Evolutionary conservation across 2,797 vertebrate species (phyloP), one percentile per base, ranked within the genome.

Genomic region (Periparus ater): DNA sequence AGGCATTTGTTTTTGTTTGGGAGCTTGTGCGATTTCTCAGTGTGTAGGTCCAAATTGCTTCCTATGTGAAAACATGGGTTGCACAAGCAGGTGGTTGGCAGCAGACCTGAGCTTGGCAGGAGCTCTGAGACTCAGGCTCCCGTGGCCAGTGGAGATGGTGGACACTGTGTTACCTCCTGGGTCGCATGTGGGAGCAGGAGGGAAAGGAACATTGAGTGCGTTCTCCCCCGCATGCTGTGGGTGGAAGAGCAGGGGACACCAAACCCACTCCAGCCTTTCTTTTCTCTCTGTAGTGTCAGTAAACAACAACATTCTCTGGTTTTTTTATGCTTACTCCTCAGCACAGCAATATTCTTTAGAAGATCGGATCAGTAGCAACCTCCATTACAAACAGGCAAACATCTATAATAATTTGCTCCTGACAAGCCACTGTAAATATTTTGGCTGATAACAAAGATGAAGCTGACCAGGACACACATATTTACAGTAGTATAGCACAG

Each of bases 1-100:
- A 96, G 78, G 30, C 18, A 62, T 68, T 95, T 96, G 60, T 34
- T 96, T 90, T 89, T 93, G 84, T 88, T 87, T 1, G 12, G 77
- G 74, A 93, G 36, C 65, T 83, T 88, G 53, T 50, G 83, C 0
- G 10, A 38, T 93, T 91, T 94, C 83, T 95, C 88, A 54, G 53
- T 36, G 44, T 44, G 65, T 36, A 90, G 44, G 54, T 93, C 74
- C 77, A 93, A 96, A 86, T 75, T 27, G 44, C 36, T 70, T 85
- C 89, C 40, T 36, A 23, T 92, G 82, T 80, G 77, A 89, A 95
- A 91, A 85, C 53, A 83, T 0, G 44, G 48, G 48, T 32, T 93
- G 87, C 76, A 93, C 71, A 85, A 96, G 93, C 96, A 97, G 95
- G 96, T 96, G 94, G 71, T 85, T 96, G 96, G 93, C 95, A 96